Evolutionary conservation across 2,888 invertebrate species (phyloP), one percentile per base, ranked within the genome.

Genomic region (Erannis defoliaria): DNA sequence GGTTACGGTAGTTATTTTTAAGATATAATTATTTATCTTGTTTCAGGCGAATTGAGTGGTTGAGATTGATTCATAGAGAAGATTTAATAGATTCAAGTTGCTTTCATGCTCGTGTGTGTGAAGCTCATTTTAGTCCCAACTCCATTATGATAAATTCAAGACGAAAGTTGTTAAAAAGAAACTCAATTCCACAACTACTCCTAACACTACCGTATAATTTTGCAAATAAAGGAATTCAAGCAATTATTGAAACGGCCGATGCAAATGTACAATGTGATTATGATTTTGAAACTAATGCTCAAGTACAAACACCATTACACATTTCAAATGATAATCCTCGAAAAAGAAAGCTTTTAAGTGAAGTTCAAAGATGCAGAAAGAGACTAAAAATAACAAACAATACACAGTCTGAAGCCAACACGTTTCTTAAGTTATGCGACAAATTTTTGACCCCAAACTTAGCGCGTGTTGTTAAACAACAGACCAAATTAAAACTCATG

Each of bases 21-120:
- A 31, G 31, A 31, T 31, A 31, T 8, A 31, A 9, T 31, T 31
- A 31, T 31, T n/a, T n/a, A 31, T 31, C 31, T 50, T 50, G 50
- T 50, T 50, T 50, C 50, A 50, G 50, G 38, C 49, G 48, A 29
- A 40, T 14, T 50, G 26, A 50, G 50, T 50, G 50, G 50, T 29
- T 50, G 38, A 50, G 38, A 50, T 38, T 50, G 38, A 50, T 51
- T 14, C 26, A 37, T 37, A 26, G 50, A 43, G 37, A 57, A 51
- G 16, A 57, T 61, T 46, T 72, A 50, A 38, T 38, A 38, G 38
- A 50, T 29, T 50, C 50, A 29, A 38, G 38, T 38, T 81, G 73
- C 76, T 78, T 78, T 72, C 43, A 54, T 70, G 66, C 59, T 50
- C 59, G 42, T 45, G 31, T 54, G 19, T 55, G 40, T 26, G 18